A percentile compares a stretch with the other conserved stretches of the same genome.
Evolutionary conservation across 2,113 vertebrate species (phyloP).

Genomic region (Petrocephalus microphthalmus): DNA sequence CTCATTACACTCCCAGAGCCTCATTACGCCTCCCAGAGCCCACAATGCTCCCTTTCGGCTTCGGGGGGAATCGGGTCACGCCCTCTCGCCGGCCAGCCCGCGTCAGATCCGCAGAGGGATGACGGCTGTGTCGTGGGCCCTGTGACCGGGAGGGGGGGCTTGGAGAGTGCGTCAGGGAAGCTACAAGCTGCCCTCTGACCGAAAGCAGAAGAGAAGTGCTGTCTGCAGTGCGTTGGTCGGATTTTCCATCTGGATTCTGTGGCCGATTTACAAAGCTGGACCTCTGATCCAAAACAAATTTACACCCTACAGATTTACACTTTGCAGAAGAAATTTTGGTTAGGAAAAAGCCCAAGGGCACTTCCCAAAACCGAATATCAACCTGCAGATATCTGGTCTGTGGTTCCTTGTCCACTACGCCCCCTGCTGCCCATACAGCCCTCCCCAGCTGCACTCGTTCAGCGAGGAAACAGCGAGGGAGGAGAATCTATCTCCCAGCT

Average conservation of each 20-base stretch:
- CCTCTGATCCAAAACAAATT: not conserved
- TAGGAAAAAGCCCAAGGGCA: not conserved
- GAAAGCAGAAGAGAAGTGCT: not conserved
- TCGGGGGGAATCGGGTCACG: not conserved
- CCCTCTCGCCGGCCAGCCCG: not conserved
- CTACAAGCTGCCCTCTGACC: not conserved
- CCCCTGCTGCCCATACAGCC: not conserved
- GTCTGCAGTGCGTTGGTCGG: not conserved
- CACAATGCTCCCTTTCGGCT: not conserved
- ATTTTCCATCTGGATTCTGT: not conserved
- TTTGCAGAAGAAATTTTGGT: not conserved
- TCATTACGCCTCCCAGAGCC: not conserved
- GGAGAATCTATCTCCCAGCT: not conserved
- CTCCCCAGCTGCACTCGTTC: not conserved
- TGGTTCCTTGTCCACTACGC: not conserved
- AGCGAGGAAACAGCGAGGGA: not conserved
- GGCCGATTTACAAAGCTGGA: not conserved
- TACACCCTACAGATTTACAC: not conserved
- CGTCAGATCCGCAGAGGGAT: not conserved
- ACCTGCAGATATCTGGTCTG: not conserved
- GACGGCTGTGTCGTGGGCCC: not conserved
- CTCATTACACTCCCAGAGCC: not conserved
- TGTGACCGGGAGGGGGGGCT: not conserved
- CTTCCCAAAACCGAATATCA: not conserved
- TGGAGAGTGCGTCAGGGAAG: not conserved